Evolutionary conservation across 1,140 invertebrate species (phyloP).

Genomic region (Amphibalanus amphitrite): DNA sequence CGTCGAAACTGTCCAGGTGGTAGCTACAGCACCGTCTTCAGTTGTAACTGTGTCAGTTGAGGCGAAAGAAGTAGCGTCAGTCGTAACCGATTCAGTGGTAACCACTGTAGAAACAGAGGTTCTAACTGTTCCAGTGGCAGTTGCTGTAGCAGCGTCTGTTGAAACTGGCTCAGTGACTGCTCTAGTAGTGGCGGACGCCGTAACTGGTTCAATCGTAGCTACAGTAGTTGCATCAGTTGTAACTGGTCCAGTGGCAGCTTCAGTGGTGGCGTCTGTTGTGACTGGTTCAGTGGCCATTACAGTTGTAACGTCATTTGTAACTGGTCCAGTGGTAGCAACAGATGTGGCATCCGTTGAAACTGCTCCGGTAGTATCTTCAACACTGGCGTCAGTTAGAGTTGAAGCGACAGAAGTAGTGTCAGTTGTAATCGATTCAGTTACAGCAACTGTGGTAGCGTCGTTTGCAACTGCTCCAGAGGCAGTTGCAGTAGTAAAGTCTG

Average conservation of each 20-base stretch:
- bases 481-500: too few species aligned
- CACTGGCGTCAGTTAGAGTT: not conserved
- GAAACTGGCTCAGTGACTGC: not conserved
- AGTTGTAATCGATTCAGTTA: not conserved
- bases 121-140: too few species aligned
- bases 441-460: too few species aligned
- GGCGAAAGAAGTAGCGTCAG: too few species aligned
- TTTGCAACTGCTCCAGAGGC: too few species aligned
- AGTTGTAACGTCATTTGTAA: slow-evolving; percentile 8
- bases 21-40: not conserved
- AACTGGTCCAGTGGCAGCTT: slow-evolving; percentile 6
- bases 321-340: slow-evolving; percentile 4
- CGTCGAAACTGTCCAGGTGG: too few species aligned
- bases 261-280: slow-evolving; percentile 8
- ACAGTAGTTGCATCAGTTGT: slow-evolving; percentile 8
- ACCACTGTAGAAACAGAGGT: too few species aligned
- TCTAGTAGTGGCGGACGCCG: not conserved
- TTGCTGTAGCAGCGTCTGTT: not conserved
- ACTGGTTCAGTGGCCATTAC: slow-evolving; percentile 6
- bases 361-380: not conserved
- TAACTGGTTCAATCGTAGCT: not conserved
- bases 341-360: not conserved
- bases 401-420: not conserved
- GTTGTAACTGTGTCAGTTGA: too few species aligned
- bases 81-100: too few species aligned